These are phyloP conservation scores for Garra rufa DNA, from an alignment of 2,113 vertebrate species.

Conservation along the genomic window DNA sequence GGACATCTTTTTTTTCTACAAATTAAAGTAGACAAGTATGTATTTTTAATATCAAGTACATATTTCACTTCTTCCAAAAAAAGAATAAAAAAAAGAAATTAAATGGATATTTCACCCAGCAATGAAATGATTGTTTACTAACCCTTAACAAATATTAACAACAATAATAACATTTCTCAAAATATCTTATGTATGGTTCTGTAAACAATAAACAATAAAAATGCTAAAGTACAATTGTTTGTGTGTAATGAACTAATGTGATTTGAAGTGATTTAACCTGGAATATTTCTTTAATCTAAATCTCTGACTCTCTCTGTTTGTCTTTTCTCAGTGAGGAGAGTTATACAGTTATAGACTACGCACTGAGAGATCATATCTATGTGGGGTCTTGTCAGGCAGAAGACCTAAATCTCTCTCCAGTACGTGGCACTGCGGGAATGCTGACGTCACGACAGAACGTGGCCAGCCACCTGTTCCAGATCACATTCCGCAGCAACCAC, in stretches of 20 bases:
- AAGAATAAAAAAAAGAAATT: too few relatives aligned
- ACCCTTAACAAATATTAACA: too few relatives aligned
- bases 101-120: too few relatives aligned
- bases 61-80: too few relatives aligned
- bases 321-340: slow-evolving; percentile 86
- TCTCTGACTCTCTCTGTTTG: not conserved
- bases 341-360: slow-evolving; percentile 90
- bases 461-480: slow-evolving; percentile 81
- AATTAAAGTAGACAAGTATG: too few relatives aligned
- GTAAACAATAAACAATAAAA: too few relatives aligned
- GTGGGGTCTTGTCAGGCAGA: slow-evolving; percentile 80
- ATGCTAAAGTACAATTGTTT: not conserved
- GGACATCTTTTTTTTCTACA: too few relatives aligned
- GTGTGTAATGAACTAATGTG: not conserved
- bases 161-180: not conserved
- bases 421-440: slow-evolving; percentile 75
- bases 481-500: slow-evolving; percentile 85
- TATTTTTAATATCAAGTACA: too few relatives aligned
- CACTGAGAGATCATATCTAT: slow-evolving; percentile 85
- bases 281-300: not conserved
- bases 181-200: too few relatives aligned
- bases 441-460: slow-evolving; percentile 80
- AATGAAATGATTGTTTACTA: too few relatives aligned
- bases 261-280: not conserved
- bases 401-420: slow-evolving; percentile 79